A percentile compares a stretch with the other conserved stretches of the same genome.
Evolutionary conservation across 1,140 invertebrate species (phyloP).

Genomic region (Drosophila bipectinata): DNA sequence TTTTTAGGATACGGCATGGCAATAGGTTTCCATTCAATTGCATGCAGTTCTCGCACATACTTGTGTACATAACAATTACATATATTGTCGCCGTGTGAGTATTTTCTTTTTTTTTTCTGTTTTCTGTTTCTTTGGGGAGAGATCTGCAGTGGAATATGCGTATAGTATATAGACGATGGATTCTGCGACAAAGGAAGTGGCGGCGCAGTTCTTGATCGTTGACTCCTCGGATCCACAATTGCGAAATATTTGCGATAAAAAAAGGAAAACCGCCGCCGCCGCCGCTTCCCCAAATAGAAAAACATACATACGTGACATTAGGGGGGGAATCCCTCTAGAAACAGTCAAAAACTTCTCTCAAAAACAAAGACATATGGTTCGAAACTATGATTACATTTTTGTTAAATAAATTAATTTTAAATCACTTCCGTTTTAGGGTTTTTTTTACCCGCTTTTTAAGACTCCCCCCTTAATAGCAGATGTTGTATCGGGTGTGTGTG

Average conservation of each 20-base stretch:
- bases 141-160: conserved; percentile 20
- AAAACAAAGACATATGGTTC: too few species aligned
- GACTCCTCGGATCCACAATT: conserved; percentile 11
- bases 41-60: conserved; percentile 31
- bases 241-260: conserved; percentile 10
- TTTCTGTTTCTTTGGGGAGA: conserved; percentile 41
- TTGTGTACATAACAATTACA: conserved; percentile 48
- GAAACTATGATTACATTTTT: too few species aligned
- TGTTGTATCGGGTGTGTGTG: conserved; percentile 8
- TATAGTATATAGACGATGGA: conserved; percentile 18
- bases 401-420: too few species aligned
- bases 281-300: conserved; percentile 45
- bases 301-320: conserved; percentile 21
- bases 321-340: not conserved
- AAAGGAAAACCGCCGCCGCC: conserved; percentile 4
- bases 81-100: conserved; percentile 49
- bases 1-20: not conserved
- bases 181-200: conserved; percentile 41
- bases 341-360: not conserved
- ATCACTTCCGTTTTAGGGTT: not conserved
- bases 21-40: conserved; percentile 17
- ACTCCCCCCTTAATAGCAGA: not conserved
- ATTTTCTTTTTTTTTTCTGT: conserved; percentile 28
- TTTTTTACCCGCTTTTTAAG: not conserved
- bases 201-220: conserved; percentile 25